A percentile compares a stretch with the other conserved stretches of the same genome.
Evolutionary conservation across 2,888 invertebrate species (phyloP).

Genomic region (Trichogramma dendrolimi): DNA sequence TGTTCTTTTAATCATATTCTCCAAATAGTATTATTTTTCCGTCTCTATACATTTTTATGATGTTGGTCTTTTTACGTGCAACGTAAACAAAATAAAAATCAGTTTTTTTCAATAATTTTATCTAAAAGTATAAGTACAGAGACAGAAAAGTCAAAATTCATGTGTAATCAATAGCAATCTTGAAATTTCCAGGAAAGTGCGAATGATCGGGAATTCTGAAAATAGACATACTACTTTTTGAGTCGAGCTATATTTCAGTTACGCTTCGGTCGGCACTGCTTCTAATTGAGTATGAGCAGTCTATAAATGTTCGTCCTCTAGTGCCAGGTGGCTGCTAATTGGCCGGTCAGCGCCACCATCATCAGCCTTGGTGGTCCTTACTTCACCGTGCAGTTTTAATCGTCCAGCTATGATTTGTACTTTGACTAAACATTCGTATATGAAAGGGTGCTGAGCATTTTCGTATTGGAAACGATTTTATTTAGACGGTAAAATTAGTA

Average conservation of each 20-base stretch:
- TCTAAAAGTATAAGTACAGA: neutral
- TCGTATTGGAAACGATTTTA: too few relatives aligned
- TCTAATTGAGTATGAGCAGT: conserved; percentile 26
- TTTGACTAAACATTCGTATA: too few relatives aligned
- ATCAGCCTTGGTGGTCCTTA: conserved; percentile 21
- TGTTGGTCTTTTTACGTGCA: neutral
- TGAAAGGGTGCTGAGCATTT: too few relatives aligned
- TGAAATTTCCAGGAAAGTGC: too few relatives aligned
- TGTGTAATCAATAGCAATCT: too few relatives aligned
- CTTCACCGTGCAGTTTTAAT: conserved; percentile 13
- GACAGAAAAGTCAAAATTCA: neutral
- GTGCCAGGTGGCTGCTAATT: conserved; percentile 29
- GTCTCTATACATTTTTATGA: too few relatives aligned
- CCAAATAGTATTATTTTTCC: too few relatives aligned
- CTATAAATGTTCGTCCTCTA: neutral
- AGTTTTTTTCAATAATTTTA: neutral
- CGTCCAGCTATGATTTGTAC: conserved; percentile 11
- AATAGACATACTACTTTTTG: conserved; percentile 2
- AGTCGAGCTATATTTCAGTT: conserved; percentile 13
- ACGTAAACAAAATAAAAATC: neutral
- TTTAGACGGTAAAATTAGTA: too few relatives aligned
- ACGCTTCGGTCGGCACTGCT: conserved; percentile 1
- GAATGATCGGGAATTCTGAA: neutral
- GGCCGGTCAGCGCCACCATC: conserved; percentile 18
- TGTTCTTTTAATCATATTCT: neutral